Evolutionary conservation across 2,113 vertebrate genomes (phyloP), one percentile per base, ranked within the genome.

Genomic region (Sapayoa aenigma): DNA sequence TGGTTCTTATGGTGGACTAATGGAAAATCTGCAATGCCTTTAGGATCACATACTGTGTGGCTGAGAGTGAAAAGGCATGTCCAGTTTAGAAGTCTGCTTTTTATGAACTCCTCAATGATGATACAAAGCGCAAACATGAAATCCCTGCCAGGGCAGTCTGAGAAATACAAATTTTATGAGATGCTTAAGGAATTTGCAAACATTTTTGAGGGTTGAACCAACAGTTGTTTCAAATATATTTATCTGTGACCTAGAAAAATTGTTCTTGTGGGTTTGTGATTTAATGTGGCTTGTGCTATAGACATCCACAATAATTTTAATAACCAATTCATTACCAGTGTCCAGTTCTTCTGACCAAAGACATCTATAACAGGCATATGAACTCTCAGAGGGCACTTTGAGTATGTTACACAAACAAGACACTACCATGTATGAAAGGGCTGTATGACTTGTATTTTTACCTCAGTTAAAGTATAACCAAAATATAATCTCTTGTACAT

Each of bases 401-500:
- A 9, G 74, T 86, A 66, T 44, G 14, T 58, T 65, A 71, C 31
- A 56, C 65, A 78, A 83, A 74, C 14, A 17, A 85, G 60, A 84
- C 27, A 71, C 50, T 89, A 49, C 44, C 25, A 5, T 8, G 4
- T 87, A 84, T 35, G 74, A 82, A 69, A 58, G 77, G 73, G 71
- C 31, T 3, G 5, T 47, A 41, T 0, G 1, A 83, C 82, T 86
- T 84, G 83, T 74, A 68, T 90, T 84, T 85, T 81, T 60, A 35
- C 72, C 86, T 93, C 56, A 68, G 93, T 95, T 96, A 96, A 93
- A 93, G 77, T 86, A 74, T 81, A 87, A 94, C 76, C 20, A 37
- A 90, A 90, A 30, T 20, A 20, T 37, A 80, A 60, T 62, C 35
- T 55, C 31, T 80, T n/a, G 20, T 66, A 24, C 18, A 4, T 42